A percentile compares a stretch with the other conserved stretches of the same genome.
Conservation (phyloP, 2,113 vertebrate genomes). For the Barbus barbus region DNA sequence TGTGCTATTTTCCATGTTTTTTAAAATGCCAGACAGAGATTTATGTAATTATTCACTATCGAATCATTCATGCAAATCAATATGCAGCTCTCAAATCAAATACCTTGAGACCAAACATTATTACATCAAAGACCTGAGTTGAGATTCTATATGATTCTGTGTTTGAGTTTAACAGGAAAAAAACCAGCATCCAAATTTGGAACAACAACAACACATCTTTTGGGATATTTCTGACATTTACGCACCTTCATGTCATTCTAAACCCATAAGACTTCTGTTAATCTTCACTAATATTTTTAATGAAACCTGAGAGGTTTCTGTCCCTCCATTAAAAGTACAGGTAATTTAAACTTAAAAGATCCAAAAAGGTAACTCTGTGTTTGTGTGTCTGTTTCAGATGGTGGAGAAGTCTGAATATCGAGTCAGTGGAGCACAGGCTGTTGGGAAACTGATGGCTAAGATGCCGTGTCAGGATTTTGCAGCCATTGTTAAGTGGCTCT, state of each 20-base stretch:
- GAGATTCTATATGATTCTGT: not conserved
- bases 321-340: too few relatives aligned
- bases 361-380: not conserved
- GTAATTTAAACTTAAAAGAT: too few relatives aligned
- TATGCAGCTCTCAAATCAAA: not conserved
- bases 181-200: not conserved
- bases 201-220: too few relatives aligned
- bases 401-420: constrained; percentile 89
- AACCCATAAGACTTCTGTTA: too few relatives aligned
- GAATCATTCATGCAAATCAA: not conserved
- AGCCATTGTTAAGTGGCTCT: constrained; percentile 86
- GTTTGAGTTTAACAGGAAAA: not conserved
- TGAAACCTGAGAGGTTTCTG: too few relatives aligned
- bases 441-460: constrained; percentile 78
- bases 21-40: not conserved
- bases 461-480: constrained; percentile 78
- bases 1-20: not conserved
- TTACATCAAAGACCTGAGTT: not conserved
- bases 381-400: constrained; percentile 76
- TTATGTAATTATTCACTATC: not conserved
- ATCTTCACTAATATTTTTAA: too few relatives aligned
- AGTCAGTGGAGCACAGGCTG: constrained; percentile 78
- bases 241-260: too few relatives aligned
- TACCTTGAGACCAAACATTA: not conserved
- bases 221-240: too few relatives aligned